Conservation (phyloP, 2,797 vertebrate species). For the Craterocephalus amniculus region DNA sequence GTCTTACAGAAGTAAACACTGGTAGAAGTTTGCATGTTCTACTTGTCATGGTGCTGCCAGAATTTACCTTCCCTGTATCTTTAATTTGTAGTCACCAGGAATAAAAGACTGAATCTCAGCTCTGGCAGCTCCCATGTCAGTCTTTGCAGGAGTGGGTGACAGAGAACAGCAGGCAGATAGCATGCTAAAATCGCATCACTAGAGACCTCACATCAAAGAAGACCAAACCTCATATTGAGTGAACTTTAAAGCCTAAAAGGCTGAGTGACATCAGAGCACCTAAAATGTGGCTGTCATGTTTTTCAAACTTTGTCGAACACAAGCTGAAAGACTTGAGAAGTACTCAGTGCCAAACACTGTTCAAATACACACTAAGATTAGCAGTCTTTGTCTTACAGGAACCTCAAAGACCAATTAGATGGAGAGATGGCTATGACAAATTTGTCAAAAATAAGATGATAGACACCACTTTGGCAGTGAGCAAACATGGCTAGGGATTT, state of each 20-base stretch:
- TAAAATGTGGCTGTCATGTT: constrained; percentile 84
- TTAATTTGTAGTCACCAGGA: constrained; percentile 78
- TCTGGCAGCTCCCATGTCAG: constrained; percentile 79
- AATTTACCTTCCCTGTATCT: constrained; percentile 66
- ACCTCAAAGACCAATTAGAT: constrained; percentile 79
- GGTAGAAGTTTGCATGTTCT: constrained; percentile 53
- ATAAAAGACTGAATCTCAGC: constrained; percentile 73
- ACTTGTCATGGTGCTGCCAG: constrained; percentile 63
- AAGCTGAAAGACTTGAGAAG: constrained; percentile 70
- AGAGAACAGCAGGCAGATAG: constrained; percentile 78
- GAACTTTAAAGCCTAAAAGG: constrained; percentile 81
- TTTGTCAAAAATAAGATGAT: constrained; percentile 79
- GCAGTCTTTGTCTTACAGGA: constrained; percentile 75
- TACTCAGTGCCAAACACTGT: constrained; percentile 57
- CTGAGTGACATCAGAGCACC: constrained; percentile 81
- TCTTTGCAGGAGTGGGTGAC: constrained; percentile 77
- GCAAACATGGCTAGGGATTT: constrained; percentile 75
- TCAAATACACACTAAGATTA: constrained; percentile 69
- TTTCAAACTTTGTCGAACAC: constrained; percentile 71
- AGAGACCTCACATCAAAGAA: constrained; percentile 83
- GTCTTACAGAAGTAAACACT: constrained; percentile 39
- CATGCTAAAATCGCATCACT: constrained; percentile 80
- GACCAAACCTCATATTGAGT: constrained; percentile 78
- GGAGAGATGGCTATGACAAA: constrained; percentile 72
- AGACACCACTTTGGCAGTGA: constrained; percentile 68